Conservation (phyloP, 2,888 invertebrate species). For the Eilema griseolum region DNA sequence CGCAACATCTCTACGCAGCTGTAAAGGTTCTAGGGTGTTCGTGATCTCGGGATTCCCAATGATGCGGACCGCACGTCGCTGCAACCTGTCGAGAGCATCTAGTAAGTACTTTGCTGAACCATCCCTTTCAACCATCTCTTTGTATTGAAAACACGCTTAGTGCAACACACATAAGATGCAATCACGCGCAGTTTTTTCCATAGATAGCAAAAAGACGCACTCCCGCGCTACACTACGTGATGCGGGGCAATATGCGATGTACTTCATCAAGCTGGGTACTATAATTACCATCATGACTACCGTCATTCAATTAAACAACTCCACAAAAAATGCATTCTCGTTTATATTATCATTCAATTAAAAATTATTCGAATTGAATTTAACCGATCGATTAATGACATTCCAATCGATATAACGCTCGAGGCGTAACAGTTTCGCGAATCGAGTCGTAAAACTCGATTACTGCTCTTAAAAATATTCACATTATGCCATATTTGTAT, state of each 20-base stretch:
- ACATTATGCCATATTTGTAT: background rate
- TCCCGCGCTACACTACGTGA: no score
- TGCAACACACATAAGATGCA: no score
- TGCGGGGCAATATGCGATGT: background rate
- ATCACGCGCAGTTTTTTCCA: no score
- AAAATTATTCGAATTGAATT: constrained; percentile 1
- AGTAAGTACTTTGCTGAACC: no score
- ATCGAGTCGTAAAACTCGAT: background rate
- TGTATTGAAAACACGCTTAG: no score
- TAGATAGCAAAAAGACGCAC: no score
- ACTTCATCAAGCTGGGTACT: background rate
- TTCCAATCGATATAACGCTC: background rate
- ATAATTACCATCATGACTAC: background rate
- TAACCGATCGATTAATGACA: constrained; percentile 1
- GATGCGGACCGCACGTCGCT: no score
- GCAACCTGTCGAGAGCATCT: no score
- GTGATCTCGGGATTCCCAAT: no score
- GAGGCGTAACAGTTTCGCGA: background rate
- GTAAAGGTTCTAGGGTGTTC: no score
- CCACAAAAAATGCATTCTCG: background rate
- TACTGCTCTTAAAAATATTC: background rate
- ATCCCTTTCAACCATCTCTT: no score
- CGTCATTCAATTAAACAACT: background rate
- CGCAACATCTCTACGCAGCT: no score
- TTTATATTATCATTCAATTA: constrained; percentile 1